A percentile compares a stretch with the other conserved stretches of the same genome.
These are phyloP conservation scores for Pentalonia nigronervosa DNA, from an alignment of 1,140 invertebrate genomes.

Conservation along the genomic window DNA sequence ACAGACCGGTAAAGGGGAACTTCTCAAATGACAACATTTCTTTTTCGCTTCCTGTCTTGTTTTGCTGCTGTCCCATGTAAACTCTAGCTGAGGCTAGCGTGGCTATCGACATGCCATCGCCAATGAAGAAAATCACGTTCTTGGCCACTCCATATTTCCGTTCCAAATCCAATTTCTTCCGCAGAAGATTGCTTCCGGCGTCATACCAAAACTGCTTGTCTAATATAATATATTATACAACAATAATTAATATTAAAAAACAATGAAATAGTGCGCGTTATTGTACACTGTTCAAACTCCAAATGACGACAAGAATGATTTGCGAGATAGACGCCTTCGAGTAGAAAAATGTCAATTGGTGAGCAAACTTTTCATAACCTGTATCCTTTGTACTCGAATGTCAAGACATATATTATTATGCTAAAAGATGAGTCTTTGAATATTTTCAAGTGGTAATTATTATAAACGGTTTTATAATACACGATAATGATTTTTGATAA, in stretches of 20 bases:
- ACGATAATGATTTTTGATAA: background rate
- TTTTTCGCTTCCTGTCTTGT: slow-evolving; percentile 68
- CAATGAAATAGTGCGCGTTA: background rate
- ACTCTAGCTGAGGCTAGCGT: slow-evolving; percentile 74
- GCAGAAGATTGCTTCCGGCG: background rate
- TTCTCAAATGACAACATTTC: slow-evolving; percentile 66
- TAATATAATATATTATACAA: background rate
- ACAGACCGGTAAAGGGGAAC: slow-evolving; percentile 67
- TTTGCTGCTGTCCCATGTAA: slow-evolving; percentile 68
- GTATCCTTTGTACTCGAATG: background rate
- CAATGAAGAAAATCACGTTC: slow-evolving; percentile 76
- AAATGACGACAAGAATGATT: background rate
- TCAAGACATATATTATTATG: background rate
- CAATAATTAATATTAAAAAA: background rate
- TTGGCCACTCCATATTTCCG: slow-evolving; percentile 66
- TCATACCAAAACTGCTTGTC: slow-evolving; percentile 13
- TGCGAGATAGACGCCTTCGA: background rate
- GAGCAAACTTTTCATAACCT: background rate
- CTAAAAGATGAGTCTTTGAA: background rate
- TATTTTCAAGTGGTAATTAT: background rate
- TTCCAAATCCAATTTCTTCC: slow-evolving; percentile 63
- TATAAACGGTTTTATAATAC: background rate
- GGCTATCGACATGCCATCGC: slow-evolving; percentile 77
- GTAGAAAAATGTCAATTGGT: background rate
- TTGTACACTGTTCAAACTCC: background rate